A percentile compares a stretch with the other conserved stretches of the same genome.
Conservation (phyloP, 2,797 vertebrate genomes). For the Rhabdophis nuchalis region DNA sequence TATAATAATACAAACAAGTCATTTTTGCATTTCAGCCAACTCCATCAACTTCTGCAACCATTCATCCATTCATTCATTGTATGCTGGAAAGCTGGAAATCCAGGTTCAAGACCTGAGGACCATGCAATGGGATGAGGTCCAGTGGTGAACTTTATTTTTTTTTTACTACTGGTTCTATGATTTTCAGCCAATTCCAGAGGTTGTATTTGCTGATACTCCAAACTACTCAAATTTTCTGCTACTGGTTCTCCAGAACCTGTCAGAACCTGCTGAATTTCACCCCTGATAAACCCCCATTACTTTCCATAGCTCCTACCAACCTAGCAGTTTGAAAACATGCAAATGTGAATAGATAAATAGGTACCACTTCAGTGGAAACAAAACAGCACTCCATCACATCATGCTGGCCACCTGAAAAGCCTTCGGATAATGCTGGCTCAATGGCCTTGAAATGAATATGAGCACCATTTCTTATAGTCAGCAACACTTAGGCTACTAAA, state of each 20-base stretch:
- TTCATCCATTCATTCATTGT: not conserved
- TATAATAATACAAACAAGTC: too few relatives aligned
- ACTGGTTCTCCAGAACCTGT: too few relatives aligned
- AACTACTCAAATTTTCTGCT: too few relatives aligned
- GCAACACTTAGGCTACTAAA: not conserved
- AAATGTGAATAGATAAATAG: not conserved
- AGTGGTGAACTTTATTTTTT: too few relatives aligned
- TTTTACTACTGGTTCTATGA: too few relatives aligned
- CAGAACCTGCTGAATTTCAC: too few relatives aligned
- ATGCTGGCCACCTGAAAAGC: not conserved
- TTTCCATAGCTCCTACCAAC: not conserved
- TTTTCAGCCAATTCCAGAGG: too few relatives aligned
- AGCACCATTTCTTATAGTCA: not conserved
- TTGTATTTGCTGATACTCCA: too few relatives aligned
- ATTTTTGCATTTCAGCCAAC: too few relatives aligned
- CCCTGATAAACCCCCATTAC: not conserved
- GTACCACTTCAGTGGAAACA: not conserved
- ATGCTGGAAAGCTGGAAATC: not conserved
- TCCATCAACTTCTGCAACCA: too few relatives aligned
- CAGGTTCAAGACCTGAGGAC: not conserved
- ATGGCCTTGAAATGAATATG: not conserved
- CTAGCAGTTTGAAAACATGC: not conserved
- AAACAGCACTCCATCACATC: not conserved
- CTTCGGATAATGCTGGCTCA: not conserved
- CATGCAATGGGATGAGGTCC: not conserved